A percentile compares a stretch with the other conserved stretches of the same genome.
phyloP scores from a whole-genome alignment of 2,113 vertebrate species.

The Corythaeola cristata region DNA sequence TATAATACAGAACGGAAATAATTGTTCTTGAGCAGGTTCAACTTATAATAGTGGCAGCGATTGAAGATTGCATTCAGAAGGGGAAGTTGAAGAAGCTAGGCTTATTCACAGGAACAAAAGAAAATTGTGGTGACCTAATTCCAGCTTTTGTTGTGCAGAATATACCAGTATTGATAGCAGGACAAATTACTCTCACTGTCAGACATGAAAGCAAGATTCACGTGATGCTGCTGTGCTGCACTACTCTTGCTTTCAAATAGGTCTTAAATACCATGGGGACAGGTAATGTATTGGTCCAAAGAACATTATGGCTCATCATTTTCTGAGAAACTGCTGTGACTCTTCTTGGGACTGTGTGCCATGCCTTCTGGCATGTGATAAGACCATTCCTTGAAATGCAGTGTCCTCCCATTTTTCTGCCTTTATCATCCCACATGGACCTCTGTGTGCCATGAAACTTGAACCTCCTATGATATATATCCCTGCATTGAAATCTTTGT shows the following conservation, averaged over 20 bases:
- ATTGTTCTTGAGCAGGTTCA: conserved; percentile 48
- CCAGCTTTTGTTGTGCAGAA: conserved; percentile 69
- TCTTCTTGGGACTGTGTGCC: background rate
- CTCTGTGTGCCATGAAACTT: background rate
- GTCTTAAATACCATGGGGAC: background rate
- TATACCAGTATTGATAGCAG: conserved; percentile 66
- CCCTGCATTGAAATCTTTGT: background rate
- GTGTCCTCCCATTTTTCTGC: background rate
- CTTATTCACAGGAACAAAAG: conserved; percentile 69
- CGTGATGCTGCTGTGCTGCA: background rate
- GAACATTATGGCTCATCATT: background rate
- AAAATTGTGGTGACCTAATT: conserved; percentile 77
- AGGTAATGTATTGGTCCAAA: background rate
- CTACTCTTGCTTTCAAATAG: background rate
- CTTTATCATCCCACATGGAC: background rate
- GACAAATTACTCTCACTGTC: conserved; percentile 66
- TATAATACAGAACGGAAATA: conserved; percentile 38
- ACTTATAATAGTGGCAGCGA: conserved; percentile 25
- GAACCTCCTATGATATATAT: background rate
- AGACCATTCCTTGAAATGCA: background rate
- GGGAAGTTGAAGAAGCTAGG: conserved; percentile 52
- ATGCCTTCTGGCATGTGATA: background rate
- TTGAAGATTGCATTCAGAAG: conserved; percentile 36
- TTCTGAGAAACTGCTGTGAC: background rate
- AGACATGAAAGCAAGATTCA: conserved; percentile 57